Percentiles rank a stretch among this genome's conserved stretches.
phyloP scores from a whole-genome alignment of 2,888 invertebrate species.

The Eugnorisma glareosa region DNA sequence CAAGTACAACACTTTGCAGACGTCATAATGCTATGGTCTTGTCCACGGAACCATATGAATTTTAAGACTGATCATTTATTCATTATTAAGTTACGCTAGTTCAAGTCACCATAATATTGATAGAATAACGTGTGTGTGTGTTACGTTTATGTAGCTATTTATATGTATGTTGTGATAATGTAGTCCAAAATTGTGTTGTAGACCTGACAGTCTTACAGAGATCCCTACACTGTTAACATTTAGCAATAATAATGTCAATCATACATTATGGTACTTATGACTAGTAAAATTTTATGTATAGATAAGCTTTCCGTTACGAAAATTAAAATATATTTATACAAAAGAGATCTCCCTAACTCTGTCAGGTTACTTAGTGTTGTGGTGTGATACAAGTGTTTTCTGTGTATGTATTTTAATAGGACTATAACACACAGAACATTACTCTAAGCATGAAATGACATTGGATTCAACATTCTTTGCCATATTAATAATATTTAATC shows the following conservation, averaged over 20 bases:
- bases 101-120: slow-evolving; percentile 85
- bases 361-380: slow-evolving; percentile 61
- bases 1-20: slow-evolving; percentile 77
- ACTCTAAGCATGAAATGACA: slow-evolving; percentile 55
- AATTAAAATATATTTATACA: slow-evolving; percentile 55
- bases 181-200: slow-evolving; percentile 67
- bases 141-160: slow-evolving; percentile 83
- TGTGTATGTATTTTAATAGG: slow-evolving; percentile 62
- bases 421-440: slow-evolving; percentile 52
- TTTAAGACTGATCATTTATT: slow-evolving; percentile 90
- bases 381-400: slow-evolving; percentile 65
- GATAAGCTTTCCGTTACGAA: slow-evolving; percentile 47
- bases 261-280: slow-evolving; percentile 52
- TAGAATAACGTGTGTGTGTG: slow-evolving; percentile 74
- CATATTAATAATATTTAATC: slow-evolving; percentile 3
- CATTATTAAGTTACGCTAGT: slow-evolving; percentile 89
- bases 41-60: slow-evolving; percentile 77
- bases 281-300: slow-evolving; percentile 59
- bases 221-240: slow-evolving; percentile 67
- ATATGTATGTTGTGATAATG: slow-evolving; percentile 77
- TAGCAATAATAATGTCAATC: slow-evolving; percentile 68
- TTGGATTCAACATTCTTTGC: neutral
- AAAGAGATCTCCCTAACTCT: slow-evolving; percentile 71
- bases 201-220: slow-evolving; percentile 76
- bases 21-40: slow-evolving; percentile 78